Evolutionary conservation across 2,888 invertebrate species (phyloP).

Genomic region (Rosalia funebris): DNA sequence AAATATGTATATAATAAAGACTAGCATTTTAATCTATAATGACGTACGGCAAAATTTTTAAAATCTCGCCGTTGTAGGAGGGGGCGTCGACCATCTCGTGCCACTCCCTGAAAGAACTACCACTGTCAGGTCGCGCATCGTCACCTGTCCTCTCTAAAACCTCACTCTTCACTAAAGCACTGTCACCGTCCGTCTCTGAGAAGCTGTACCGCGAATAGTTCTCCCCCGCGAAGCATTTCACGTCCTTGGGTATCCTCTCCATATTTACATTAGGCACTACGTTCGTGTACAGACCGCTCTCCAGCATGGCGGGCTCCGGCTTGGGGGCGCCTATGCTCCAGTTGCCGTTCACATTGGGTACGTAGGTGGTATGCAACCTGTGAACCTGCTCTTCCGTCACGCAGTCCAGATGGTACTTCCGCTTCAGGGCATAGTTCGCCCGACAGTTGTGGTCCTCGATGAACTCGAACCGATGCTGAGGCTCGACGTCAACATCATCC

Average conservation of each 20-base stretch:
- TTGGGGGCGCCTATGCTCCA: slow-evolving; percentile 46
- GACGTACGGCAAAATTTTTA: slow-evolving; percentile 96
- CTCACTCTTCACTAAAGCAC: slow-evolving; percentile 36
- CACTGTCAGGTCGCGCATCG: slow-evolving; percentile 40
- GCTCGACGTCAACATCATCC: slow-evolving; percentile 48
- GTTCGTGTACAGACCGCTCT: slow-evolving; percentile 57
- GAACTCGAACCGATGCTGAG: slow-evolving; percentile 59
- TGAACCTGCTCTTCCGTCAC: slow-evolving; percentile 65
- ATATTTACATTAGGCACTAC: slow-evolving; percentile 64
- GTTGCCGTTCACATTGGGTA: slow-evolving; percentile 60
- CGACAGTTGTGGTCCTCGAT: slow-evolving; percentile 69
- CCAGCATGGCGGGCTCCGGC: slow-evolving; percentile 38
- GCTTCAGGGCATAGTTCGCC: slow-evolving; percentile 64
- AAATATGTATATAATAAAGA: slow-evolving; percentile 33
- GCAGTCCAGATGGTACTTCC: slow-evolving; percentile 66
- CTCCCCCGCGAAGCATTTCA: slow-evolving; percentile 56
- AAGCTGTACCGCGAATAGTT: slow-evolving; percentile 62
- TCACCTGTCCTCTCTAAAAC: slow-evolving; percentile 45
- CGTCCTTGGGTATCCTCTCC: slow-evolving; percentile 56
- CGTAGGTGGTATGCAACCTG: slow-evolving; percentile 61
- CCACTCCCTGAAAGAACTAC: slow-evolving; percentile 83
- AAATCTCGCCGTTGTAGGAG: slow-evolving; percentile 79
- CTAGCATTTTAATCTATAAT: slow-evolving; percentile 81
- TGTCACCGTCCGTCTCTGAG: slow-evolving; percentile 50
- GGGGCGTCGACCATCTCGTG: slow-evolving; percentile 83